A percentile compares a stretch with the other conserved stretches of the same genome.
Conservation (phyloP, 37 sponge, comb jelly and placozoan species). For the Cliona cf. orientalis region DNA sequence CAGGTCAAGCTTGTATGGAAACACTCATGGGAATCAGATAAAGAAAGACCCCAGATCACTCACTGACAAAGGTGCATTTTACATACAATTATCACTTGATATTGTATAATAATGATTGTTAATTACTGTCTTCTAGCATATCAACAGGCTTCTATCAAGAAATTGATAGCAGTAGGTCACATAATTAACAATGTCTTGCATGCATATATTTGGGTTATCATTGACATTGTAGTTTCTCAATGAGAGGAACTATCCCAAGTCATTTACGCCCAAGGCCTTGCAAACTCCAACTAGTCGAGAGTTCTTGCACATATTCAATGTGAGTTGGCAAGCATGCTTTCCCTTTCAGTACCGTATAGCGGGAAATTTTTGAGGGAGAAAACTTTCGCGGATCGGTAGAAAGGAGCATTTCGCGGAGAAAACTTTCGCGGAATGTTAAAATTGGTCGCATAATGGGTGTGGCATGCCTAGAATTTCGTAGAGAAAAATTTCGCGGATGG, state of each 20-base stretch:
- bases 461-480: too few species aligned
- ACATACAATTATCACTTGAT: too few species aligned
- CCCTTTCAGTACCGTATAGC: neutral
- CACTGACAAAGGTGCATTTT: constrained; percentile 63
- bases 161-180: constrained; percentile 50
- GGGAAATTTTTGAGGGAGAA: too few species aligned
- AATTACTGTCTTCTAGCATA: constrained; percentile 22
- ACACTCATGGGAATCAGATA: constrained; percentile 35
- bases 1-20: constrained; percentile 73
- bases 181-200: neutral
- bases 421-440: too few species aligned
- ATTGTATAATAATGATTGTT: neutral
- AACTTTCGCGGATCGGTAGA: too few species aligned
- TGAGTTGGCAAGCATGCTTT: constrained; percentile 1
- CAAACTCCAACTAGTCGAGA: constrained; percentile 68
- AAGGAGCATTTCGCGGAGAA: too few species aligned
- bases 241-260: constrained; percentile 38
- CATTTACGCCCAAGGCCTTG: constrained; percentile 44
- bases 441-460: too few species aligned
- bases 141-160: constrained; percentile 46
- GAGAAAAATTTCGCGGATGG: too few species aligned
- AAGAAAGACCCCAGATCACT: constrained; percentile 82
- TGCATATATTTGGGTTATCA: neutral
- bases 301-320: constrained; percentile 70
- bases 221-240: constrained; percentile 35